Evolutionary conservation across 1,140 invertebrate species (phyloP), one percentile per base, ranked within the genome.

Genomic region (Lysiphlebus fabarum): DNA sequence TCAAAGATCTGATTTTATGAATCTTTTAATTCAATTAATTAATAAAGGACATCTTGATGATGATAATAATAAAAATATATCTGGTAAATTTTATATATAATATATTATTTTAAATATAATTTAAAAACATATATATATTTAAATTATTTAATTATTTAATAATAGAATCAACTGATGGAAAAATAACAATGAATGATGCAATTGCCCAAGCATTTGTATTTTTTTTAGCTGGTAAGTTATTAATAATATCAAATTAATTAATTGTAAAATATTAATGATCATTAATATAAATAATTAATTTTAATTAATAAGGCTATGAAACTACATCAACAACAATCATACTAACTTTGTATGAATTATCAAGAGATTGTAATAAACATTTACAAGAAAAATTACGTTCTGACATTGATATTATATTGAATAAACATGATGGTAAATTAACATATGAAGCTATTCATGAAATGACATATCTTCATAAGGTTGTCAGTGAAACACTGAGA

Each of bases 401-500:
- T 0, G 73, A 75, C 51, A 63, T 74, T 38, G 51, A 58, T 17
- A n/a, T 12, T 7, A 45, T 68, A 3, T 49, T 64, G 5, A 26
- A 64, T 49, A 62, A 66, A 17, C 41, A 61, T 43, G 5, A 40
- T 11, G 57, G 34, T 63, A 65, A 34, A 10, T 5, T 58, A 47
- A 55, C 48, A 14, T 55, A 55, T 36, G 51, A 51, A 59, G 64
- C n/a, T 7, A 44, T 61, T 7, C 38, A 48, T 7, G 56, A 66
- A 40, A 64, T 72, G 63, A 58, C 48, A 4, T 71, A 71, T 53
- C 58, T 68, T 26, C 61, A 66, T n/a, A 67, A 65, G 62, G 56
- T 66, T 38, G 57, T 73, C 12, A 58, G 64, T 49, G 70, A 85
- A 72, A 85, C 84, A 6, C 66, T 87, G 36, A 73, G 85, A 3